Conservation (phyloP, 2,113 vertebrate genomes). For the Rhabdornis inornatus region DNA sequence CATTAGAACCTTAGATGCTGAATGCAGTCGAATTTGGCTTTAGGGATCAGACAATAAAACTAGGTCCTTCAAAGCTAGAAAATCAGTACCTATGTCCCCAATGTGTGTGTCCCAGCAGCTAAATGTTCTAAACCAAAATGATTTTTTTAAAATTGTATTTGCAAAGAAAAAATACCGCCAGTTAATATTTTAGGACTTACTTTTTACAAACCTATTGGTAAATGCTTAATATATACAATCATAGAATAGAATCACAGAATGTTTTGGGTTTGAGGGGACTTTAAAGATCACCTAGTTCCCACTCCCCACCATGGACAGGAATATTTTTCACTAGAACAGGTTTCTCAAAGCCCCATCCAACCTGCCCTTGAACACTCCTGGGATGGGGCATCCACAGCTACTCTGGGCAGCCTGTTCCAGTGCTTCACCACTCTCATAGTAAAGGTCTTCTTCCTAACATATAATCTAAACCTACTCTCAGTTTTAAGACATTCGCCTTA, state of each 20-base stretch:
- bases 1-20: background rate
- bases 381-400: background rate
- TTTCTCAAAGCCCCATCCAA: background rate
- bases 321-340: background rate
- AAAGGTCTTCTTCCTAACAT: background rate
- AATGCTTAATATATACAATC: background rate
- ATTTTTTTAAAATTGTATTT: accelerated
- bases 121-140: background rate
- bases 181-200: background rate
- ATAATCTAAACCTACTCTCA: background rate
- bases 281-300: background rate
- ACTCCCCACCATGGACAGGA: background rate
- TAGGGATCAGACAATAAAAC: background rate
- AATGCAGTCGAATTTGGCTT: background rate
- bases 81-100: background rate
- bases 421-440: background rate
- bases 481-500: background rate
- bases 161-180: background rate
- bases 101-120: background rate
- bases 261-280: background rate
- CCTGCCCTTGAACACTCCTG: background rate
- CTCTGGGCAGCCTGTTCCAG: background rate
- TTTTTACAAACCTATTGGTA: background rate
- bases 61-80: background rate
- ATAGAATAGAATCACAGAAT: background rate